These are phyloP conservation scores for Pseudocheirus occidentalis DNA, from an alignment of 2,797 vertebrate species.

Conservation along the genomic window DNA sequence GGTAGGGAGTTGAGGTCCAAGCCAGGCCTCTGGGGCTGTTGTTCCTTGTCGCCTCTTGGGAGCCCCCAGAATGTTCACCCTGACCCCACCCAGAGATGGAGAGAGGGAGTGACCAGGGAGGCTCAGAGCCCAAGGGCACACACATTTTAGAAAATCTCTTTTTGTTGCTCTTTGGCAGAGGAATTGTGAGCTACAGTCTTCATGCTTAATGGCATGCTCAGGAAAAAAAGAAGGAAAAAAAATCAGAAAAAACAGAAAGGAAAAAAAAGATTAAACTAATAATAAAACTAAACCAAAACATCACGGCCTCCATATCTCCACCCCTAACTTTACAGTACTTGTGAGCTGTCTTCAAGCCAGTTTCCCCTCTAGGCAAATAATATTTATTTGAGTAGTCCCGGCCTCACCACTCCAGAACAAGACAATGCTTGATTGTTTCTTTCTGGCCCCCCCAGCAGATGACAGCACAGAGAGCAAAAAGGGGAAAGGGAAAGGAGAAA, in stretches of 20 bases:
- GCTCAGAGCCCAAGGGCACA: conserved; percentile 1
- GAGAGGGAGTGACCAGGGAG: not conserved
- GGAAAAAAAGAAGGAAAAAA: not conserved
- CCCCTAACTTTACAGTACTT: conserved; percentile 32
- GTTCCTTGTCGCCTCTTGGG: not conserved
- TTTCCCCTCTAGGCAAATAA: conserved; percentile 79
- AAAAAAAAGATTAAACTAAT: conserved; percentile 74
- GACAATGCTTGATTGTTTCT: conserved; percentile 85
- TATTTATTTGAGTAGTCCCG: conserved; percentile 76
- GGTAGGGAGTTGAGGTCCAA: not conserved
- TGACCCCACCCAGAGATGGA: conserved; percentile 45
- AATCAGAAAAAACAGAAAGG: conserved; percentile 33
- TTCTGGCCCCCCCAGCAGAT: conserved; percentile 64
- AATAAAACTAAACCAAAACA: conserved; percentile 74
- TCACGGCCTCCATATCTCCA: conserved; percentile 25
- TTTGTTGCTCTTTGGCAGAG: conserved; percentile 59
- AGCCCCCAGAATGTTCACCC: conserved; percentile 28
- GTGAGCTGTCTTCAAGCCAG: conserved; percentile 64
- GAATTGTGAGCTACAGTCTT: conserved; percentile 33
- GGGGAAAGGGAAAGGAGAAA: conserved; percentile 51
- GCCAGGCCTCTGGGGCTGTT: not conserved
- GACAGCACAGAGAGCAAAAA: conserved; percentile 48
- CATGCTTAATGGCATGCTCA: conserved; percentile 47
- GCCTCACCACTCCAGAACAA: conserved; percentile 76
- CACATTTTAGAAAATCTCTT: conserved; percentile 41